These are phyloP conservation scores for Melanostoma scalare DNA, from an alignment of 2,888 invertebrate species.

Conservation along the genomic window DNA sequence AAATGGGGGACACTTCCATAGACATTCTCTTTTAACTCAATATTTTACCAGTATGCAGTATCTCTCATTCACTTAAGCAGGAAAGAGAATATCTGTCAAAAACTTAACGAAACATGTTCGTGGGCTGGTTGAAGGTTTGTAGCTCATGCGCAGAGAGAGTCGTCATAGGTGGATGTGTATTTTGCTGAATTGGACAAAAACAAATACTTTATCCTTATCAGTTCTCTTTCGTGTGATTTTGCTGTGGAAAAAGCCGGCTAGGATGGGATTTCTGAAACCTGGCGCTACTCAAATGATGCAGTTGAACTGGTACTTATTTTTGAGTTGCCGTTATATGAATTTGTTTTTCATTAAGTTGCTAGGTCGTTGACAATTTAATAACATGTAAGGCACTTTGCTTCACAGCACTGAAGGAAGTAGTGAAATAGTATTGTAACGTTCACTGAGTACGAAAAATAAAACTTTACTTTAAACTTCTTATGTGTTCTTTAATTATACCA, in stretches of 20 bases:
- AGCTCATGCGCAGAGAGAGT: constrained; percentile 55
- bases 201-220: constrained; percentile 56
- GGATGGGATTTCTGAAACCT: constrained; percentile 2
- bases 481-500: too few relatives aligned
- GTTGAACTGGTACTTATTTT: too few relatives aligned
- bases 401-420: too few relatives aligned
- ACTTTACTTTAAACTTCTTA: too few relatives aligned
- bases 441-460: too few relatives aligned
- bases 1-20: constrained; percentile 58
- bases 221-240: constrained; percentile 30
- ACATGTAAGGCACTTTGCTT: too few relatives aligned
- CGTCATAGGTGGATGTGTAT: background rate
- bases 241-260: constrained; percentile 58
- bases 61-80: background rate
- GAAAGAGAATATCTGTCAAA: constrained; percentile 2
- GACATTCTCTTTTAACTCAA: constrained; percentile 20
- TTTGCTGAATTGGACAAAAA: constrained; percentile 60
- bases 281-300: too few relatives aligned
- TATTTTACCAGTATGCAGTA: background rate
- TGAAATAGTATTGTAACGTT: too few relatives aligned
- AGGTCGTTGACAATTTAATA: too few relatives aligned
- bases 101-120: constrained; percentile 51
- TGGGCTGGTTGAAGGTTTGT: background rate
- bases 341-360: too few relatives aligned
- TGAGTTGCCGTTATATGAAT: too few relatives aligned